Evolutionary conservation across 2,888 invertebrate species (phyloP), one percentile per base, ranked within the genome.

Genomic region (Zaprionus obscuricornis): DNA sequence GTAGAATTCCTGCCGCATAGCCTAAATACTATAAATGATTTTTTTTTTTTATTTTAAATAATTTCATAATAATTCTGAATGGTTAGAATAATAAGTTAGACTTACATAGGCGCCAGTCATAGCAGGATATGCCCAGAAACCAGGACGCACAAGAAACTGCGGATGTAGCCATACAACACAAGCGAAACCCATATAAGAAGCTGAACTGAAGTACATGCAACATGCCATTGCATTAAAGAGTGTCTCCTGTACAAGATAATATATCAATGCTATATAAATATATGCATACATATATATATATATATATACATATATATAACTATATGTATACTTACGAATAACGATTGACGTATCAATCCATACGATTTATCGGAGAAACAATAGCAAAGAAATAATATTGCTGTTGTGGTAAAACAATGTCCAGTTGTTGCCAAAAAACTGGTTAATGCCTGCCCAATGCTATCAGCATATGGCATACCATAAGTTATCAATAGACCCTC

Each of bases 31-130:
- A 8, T 1, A n/a, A 52, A 45, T 14, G 16, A 6, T 16, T n/a
- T 5, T 22, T 34, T 14, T 29, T 33, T 2, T 4, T 5, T 29
- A 18, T n/a, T 31, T 1, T 16, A 3, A 8, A 18, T 1, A 31
- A 0, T 1, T 24, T 13, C n/a, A 26, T 8, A 3, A 8, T 5
- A 20, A n/a, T n/a, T n/a, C n/a, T n/a, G n/a, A n/a, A n/a, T n/a
- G n/a, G n/a, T n/a, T 20, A 7, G 2, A 18, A 1, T 5, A 11
- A 16, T 3, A 10, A 1, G 16, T 0, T 8, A 1, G 6, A 93
- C 95, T 94, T 91, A 97, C 96, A 89, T 96, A 96, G 70, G 95
- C 94, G 0, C 95, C 95, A 18, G 95, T 95, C 95, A 96, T 95
- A 1, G 96, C 95, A n/a, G 96, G 96, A 91, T 96, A 96, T 8